Evolutionary conservation across 2,113 vertebrate species (phyloP), one percentile per base, ranked within the genome.

Genomic region (Micromys minutus): DNA sequence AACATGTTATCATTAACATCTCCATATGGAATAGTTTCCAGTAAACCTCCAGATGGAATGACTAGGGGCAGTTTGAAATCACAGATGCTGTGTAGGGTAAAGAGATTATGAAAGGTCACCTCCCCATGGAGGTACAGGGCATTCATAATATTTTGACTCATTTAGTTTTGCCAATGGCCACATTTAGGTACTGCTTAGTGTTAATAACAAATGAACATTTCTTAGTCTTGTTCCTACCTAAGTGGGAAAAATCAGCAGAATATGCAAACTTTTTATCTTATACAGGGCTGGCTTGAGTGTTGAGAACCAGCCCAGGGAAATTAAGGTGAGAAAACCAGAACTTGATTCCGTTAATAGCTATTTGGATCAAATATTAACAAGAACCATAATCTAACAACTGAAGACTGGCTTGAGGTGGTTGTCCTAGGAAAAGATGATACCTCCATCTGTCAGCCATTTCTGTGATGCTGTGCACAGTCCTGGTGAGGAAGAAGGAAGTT

Each of bases 1-100:
- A 92, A 59, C 69, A 59, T 75, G n/a, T 42, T 85, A 52, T 87
- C n/a, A 89, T 93, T 93, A 92, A 85, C 47, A 87, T 21, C 34
- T 90, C 79, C 71, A 34, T 80, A 65, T 75, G 57, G 59, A 90
- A 88, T 61, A 57, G 31, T 86, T 93, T 89, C 21, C 81, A 67
- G 57, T 88, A 72, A 90, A 74, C 29, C 92, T 94, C 88, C 85
- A 95, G 59, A n/a, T 94, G 76, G 61, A 77, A 90, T 50, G 65
- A 86, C 76, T 72, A 57, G 72, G 34, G 61, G 42, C 86, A 92
- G 39, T 39, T 65, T 77, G 63, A 71, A 10, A 77, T 90, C 45
- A 52, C 34, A 90, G 39, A 80, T 47, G 52, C 57, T 94, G 76
- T 59, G 26, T 42, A 89, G n/a, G 9, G 52, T 55, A 16, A 89